Percentiles rank a stretch among this genome's conserved stretches.
Evolutionary conservation across 2,888 invertebrate species (phyloP).

Genomic region (Julus scandinavius): DNA sequence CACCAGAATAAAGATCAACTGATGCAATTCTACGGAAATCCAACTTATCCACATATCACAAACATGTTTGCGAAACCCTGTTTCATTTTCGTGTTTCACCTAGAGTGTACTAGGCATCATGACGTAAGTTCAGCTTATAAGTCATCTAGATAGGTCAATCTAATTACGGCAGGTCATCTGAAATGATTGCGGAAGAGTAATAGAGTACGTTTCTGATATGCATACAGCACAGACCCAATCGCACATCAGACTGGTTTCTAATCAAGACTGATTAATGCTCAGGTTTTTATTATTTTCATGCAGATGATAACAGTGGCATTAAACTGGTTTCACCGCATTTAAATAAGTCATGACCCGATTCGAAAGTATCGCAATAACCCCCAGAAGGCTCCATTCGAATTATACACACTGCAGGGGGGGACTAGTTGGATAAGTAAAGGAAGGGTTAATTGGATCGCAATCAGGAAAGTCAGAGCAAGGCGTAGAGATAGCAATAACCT

Average conservation of each 20-base stretch:
- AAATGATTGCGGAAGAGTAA: neutral
- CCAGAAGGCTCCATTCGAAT: neutral
- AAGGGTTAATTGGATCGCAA: no score
- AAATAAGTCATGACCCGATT: constrained; percentile 2
- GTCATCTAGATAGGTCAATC: no score
- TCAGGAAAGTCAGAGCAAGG: no score
- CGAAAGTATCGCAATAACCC: neutral
- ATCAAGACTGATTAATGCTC: neutral
- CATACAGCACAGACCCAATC: neutral
- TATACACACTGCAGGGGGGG: neutral
- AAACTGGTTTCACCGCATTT: neutral
- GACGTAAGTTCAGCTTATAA: no score
- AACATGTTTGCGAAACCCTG: no score
- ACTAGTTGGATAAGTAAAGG: neutral
- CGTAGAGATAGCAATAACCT: no score
- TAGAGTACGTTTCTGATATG: neutral
- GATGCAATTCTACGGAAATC: no score
- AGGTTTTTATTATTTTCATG: neutral
- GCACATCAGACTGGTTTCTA: neutral
- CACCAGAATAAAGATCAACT: no score
- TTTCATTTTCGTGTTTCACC: no score
- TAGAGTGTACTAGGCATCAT: no score
- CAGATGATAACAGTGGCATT: neutral
- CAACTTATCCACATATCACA: no score
- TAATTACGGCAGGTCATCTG: no score